Percentiles rank a stretch among this genome's conserved stretches.
phyloP scores from a whole-genome alignment of 37 sponge, comb jelly and placozoan genomes.

The Axinella damicornis region DNA sequence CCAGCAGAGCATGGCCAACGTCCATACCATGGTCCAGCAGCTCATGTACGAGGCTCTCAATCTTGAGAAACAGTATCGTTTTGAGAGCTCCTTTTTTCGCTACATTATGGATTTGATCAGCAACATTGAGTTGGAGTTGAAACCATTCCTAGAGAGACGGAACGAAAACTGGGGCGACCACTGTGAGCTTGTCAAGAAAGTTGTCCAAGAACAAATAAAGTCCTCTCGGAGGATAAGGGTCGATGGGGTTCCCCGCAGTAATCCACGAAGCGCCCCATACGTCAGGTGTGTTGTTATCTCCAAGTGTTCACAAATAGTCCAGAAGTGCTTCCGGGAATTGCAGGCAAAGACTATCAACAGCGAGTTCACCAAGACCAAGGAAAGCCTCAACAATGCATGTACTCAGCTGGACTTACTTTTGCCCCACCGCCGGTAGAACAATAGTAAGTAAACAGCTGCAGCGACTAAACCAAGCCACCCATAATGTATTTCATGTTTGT shows the following conservation, averaged over 20 bases:
- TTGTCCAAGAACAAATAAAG: slow-evolving; percentile 27
- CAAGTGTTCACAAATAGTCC: slow-evolving; percentile 15
- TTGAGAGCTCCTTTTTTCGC: slow-evolving; percentile 20
- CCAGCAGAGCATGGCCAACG: slow-evolving; percentile 30
- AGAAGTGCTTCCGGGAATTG: slow-evolving; percentile 29
- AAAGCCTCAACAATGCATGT: slow-evolving; percentile 13
- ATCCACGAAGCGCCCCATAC: neutral
- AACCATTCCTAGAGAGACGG: slow-evolving; percentile 4
- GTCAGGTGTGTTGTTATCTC: slow-evolving; percentile 12
- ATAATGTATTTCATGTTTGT: no score
- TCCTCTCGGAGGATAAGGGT: neutral
- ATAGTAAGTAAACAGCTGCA: no score
- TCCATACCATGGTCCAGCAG: slow-evolving; percentile 51
- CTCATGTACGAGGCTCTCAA: slow-evolving; percentile 51
- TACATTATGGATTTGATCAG: slow-evolving; percentile 20
- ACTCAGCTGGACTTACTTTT: neutral
- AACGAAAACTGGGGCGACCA: slow-evolving; percentile 28
- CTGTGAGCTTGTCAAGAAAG: neutral
- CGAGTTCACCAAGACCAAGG: slow-evolving; percentile 52
- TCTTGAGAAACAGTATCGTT: slow-evolving; percentile 13
- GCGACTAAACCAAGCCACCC: no score
- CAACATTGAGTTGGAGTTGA: slow-evolving; percentile 50
- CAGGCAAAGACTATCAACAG: slow-evolving; percentile 59
- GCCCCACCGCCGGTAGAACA: no score
- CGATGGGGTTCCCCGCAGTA: neutral